Percentiles rank a stretch among this genome's conserved stretches.
phyloP scores from a whole-genome alignment of 2,113 vertebrate species.

The Formicarius rufipectus region DNA sequence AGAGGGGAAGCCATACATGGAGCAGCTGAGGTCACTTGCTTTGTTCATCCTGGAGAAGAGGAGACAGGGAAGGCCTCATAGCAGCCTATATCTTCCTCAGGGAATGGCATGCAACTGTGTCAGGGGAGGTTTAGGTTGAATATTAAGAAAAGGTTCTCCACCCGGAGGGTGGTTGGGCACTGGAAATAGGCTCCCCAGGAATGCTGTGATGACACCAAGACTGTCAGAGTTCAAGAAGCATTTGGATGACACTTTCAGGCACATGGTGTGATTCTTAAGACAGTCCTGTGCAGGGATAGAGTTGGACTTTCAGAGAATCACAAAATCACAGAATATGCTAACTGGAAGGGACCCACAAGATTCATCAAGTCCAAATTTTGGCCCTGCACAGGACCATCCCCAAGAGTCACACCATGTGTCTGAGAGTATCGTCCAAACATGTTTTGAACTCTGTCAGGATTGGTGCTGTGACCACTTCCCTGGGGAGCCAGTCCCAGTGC shows the following conservation, averaged over 20 bases:
- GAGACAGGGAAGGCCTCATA: background rate
- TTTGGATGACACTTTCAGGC: background rate
- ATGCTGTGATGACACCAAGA: background rate
- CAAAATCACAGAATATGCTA: background rate
- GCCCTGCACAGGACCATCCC: background rate
- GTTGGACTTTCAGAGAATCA: background rate
- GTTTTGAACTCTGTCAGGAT: background rate
- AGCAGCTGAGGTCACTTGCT: background rate
- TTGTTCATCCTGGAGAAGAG: background rate
- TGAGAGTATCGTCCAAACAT: background rate
- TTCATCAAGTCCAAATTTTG: background rate
- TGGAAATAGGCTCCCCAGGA: background rate
- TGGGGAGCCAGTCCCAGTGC: background rate
- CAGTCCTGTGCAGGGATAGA: background rate
- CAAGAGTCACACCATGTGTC: background rate
- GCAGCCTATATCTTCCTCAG: background rate
- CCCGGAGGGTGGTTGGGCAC: background rate
- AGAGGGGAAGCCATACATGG: background rate
- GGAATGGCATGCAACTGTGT: background rate
- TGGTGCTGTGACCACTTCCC: background rate
- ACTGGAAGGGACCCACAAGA: background rate
- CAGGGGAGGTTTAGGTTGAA: background rate
- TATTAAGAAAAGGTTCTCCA: background rate
- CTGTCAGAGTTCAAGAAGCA: background rate
- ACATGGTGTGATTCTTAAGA: background rate